Conservation (phyloP, 2,797 vertebrate species). For the Sebastes oblongus region DNA sequence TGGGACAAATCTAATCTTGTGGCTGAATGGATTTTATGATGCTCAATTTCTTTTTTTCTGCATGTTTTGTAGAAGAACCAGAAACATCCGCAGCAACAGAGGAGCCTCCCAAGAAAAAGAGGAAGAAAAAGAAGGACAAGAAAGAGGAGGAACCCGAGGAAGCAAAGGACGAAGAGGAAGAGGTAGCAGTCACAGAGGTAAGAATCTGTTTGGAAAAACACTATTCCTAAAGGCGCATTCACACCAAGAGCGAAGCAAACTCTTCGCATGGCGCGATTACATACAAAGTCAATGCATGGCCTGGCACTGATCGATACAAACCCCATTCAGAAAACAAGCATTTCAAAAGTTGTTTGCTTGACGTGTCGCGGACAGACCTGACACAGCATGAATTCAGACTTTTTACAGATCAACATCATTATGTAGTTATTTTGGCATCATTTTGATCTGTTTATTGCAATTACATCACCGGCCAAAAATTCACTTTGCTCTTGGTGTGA, state of each 20-base stretch:
- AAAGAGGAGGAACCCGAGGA: constrained; percentile 43
- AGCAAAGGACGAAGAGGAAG: constrained; percentile 47
- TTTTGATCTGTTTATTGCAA: too few relatives aligned
- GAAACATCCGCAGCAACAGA: constrained; percentile 54
- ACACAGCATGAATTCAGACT: too few relatives aligned
- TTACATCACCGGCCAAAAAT: too few relatives aligned
- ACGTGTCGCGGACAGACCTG: too few relatives aligned
- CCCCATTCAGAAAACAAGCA: too few relatives aligned
- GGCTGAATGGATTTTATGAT: neutral
- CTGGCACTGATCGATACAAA: too few relatives aligned
- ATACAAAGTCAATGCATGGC: too few relatives aligned
- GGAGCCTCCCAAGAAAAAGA: constrained; percentile 82
- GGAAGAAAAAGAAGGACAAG: constrained; percentile 83
- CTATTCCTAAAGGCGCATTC: neutral
- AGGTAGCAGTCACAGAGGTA: constrained; percentile 56
- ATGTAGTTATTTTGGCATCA: too few relatives aligned
- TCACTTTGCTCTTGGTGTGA: too few relatives aligned
- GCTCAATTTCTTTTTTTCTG: neutral
- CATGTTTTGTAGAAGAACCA: constrained; percentile 24
- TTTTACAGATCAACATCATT: too few relatives aligned
- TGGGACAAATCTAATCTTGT: fast-evolving
- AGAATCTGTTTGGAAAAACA: neutral
- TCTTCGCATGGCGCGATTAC: too few relatives aligned
- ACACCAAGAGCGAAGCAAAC: fast-evolving
- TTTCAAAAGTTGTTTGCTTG: too few relatives aligned